A percentile compares a stretch with the other conserved stretches of the same genome.
phyloP scores from a whole-genome alignment of 2,888 invertebrate genomes.

The Volucella inanis region DNA sequence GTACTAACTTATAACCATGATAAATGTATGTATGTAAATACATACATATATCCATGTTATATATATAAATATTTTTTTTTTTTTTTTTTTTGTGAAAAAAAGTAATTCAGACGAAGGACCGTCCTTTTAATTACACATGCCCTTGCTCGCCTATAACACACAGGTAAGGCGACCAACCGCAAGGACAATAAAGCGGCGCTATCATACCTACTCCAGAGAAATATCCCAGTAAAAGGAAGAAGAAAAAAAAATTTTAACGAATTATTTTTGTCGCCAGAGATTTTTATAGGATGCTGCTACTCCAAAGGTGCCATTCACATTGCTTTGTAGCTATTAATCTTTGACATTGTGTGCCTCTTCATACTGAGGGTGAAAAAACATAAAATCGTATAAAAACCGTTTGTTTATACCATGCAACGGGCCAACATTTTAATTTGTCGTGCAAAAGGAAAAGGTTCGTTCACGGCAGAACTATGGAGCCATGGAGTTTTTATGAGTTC shows the following conservation, averaged over 20 bases:
- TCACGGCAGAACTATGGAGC: slow-evolving; percentile 45
- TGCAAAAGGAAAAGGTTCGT: slow-evolving; percentile 46
- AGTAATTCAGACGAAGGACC: slow-evolving; percentile 57
- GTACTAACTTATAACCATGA: no score
- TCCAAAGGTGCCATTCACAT: slow-evolving; percentile 55
- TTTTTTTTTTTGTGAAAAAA: slow-evolving; percentile 26
- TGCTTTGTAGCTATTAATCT: slow-evolving; percentile 63
- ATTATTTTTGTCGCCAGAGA: slow-evolving; percentile 48
- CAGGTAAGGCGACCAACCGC: slow-evolving; percentile 44
- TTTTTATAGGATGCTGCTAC: slow-evolving; percentile 44
- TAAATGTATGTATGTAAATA: no score
- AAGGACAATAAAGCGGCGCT: slow-evolving; percentile 50
- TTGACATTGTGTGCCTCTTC: slow-evolving; percentile 57
- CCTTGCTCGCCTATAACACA: slow-evolving; percentile 41
- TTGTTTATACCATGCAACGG: slow-evolving; percentile 49
- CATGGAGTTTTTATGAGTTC: slow-evolving; percentile 69
- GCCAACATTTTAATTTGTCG: slow-evolving; percentile 53
- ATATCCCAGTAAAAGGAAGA: slow-evolving; percentile 5
- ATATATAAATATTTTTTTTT: background rate
- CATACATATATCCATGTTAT: no score
- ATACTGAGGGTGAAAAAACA: slow-evolving; percentile 35
- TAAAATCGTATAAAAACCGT: slow-evolving; percentile 61
- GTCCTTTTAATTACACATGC: slow-evolving; percentile 49
- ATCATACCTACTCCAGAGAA: slow-evolving; percentile 45
- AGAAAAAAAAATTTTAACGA: slow-evolving; percentile 41